Percentiles rank a stretch among this genome's conserved stretches.
Evolutionary conservation across 2,113 vertebrate species (phyloP).

Genomic region (Gnathonemus echidnorhynchus): DNA sequence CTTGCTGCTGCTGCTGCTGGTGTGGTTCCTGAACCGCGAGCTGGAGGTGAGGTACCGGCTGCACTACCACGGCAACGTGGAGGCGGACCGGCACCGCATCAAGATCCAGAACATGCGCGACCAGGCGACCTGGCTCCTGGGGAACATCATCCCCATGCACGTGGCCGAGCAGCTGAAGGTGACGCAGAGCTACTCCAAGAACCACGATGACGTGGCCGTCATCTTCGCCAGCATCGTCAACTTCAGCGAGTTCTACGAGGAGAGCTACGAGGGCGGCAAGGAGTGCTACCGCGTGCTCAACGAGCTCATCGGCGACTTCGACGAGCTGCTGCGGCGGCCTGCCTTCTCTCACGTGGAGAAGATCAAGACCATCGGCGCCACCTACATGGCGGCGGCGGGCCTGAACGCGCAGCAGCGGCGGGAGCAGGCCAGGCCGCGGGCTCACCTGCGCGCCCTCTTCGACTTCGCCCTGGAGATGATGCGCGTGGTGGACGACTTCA

Average conservation of each 20-base stretch:
- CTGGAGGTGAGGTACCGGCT: conserved; percentile 96
- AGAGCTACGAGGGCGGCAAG: conserved; percentile 95
- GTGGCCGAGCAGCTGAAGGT: conserved; percentile 95
- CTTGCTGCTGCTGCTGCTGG: conserved; percentile 83
- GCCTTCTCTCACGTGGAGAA: conserved; percentile 90
- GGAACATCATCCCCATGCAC: conserved; percentile 96
- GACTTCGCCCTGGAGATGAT: conserved; percentile 99
- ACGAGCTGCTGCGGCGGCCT: conserved; percentile 78
- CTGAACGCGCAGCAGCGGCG: conserved; percentile 76
- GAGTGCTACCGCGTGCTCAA: conserved; percentile 97
- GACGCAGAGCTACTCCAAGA: conserved; percentile 96
- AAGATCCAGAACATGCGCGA: conserved; percentile 96
- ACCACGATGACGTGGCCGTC: conserved; percentile 88
- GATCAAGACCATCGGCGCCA: conserved; percentile 98
- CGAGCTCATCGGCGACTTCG: conserved; percentile 92
- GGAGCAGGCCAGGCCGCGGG: conserved; percentile 68
- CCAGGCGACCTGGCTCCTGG: conserved; percentile 91
- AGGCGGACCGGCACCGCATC: conserved; percentile 88
- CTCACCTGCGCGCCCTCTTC: conserved; percentile 84
- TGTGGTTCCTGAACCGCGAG: conserved; percentile 97
- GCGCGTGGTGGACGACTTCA: conserved; percentile 94
- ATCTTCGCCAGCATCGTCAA: conserved; percentile 98
- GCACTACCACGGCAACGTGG: conserved; percentile 93
- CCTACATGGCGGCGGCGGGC: conserved; percentile 94
- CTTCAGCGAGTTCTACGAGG: conserved; percentile 98